Evolutionary conservation across 1,140 invertebrate species (phyloP).

Genomic region (Ganaspis sp.): DNA sequence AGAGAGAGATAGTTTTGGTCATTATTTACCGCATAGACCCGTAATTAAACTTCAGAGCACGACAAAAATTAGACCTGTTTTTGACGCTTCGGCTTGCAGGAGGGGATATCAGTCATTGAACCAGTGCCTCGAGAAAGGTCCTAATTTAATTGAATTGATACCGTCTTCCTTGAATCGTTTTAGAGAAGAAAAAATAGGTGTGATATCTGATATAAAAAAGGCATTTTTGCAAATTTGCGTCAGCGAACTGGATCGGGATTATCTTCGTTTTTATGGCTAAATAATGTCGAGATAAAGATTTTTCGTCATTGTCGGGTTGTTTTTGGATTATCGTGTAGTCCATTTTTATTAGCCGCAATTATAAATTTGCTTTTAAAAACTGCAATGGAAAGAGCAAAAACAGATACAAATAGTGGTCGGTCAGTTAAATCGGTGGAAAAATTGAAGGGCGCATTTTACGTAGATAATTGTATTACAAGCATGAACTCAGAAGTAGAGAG

Average conservation of each 20-base stretch:
- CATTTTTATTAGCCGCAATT: slow-evolving; percentile 58
- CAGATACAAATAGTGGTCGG: neutral
- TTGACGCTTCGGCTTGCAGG: slow-evolving; percentile 36
- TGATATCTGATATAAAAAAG: slow-evolving; percentile 68
- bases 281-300: slow-evolving; percentile 43
- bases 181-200: slow-evolving; percentile 59
- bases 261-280: slow-evolving; percentile 63
- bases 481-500: neutral
- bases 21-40: too few relatives aligned
- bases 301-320: slow-evolving; percentile 41
- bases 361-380: neutral
- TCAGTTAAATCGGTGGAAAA: neutral
- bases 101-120: slow-evolving; percentile 42
- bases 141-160: slow-evolving; percentile 59
- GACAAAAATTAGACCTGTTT: slow-evolving; percentile 16
- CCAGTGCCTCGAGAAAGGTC: slow-evolving; percentile 27
- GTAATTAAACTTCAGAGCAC: too few relatives aligned
- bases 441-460: neutral
- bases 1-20: too few relatives aligned
- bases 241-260: slow-evolving; percentile 55
- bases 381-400: neutral
- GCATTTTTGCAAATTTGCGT: slow-evolving; percentile 69
- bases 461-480: slow-evolving; percentile 13
- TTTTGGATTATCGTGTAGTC: too few relatives aligned
- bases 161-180: slow-evolving; percentile 66